These are phyloP conservation scores for Hypolimnas misippus DNA, from an alignment of 2,888 invertebrate species.

Conservation along the genomic window DNA sequence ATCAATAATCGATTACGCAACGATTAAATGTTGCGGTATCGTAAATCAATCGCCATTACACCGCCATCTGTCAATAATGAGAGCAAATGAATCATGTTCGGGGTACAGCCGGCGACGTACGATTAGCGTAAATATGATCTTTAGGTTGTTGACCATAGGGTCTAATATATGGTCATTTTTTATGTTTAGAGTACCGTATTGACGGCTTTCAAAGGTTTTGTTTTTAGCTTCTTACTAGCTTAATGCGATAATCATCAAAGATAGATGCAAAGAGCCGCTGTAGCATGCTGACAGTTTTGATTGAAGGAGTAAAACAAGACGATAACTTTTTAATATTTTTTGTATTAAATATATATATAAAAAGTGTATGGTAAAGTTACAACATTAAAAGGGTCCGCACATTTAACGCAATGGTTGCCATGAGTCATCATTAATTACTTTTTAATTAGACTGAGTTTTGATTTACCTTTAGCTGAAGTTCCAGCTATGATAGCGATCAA, in stretches of 20 bases:
- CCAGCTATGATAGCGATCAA: no score
- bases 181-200: no score
- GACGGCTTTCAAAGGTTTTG: slow-evolving; percentile 39
- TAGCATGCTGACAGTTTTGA: slow-evolving; percentile 30
- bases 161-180: slow-evolving; percentile 5
- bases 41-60: slow-evolving; percentile 78
- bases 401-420: neutral
- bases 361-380: slow-evolving; percentile 1
- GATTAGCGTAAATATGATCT: neutral
- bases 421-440: neutral
- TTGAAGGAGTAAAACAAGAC: slow-evolving; percentile 23
- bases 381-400: slow-evolving; percentile 3
- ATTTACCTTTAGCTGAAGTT: no score
- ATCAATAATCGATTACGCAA: slow-evolving; percentile 61
- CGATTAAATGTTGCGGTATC: slow-evolving; percentile 64
- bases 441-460: neutral
- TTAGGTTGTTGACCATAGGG: neutral
- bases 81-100: slow-evolving; percentile 72
- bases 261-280: slow-evolving; percentile 31
- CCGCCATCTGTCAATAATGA: slow-evolving; percentile 75
- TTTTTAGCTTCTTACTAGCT: slow-evolving; percentile 39
- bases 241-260: slow-evolving; percentile 44
- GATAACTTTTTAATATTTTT: slow-evolving; percentile 20
- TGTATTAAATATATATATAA: neutral
- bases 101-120: slow-evolving; percentile 34